Conservation (phyloP, 2,113 vertebrate species). For the Dicaeum eximium region DNA sequence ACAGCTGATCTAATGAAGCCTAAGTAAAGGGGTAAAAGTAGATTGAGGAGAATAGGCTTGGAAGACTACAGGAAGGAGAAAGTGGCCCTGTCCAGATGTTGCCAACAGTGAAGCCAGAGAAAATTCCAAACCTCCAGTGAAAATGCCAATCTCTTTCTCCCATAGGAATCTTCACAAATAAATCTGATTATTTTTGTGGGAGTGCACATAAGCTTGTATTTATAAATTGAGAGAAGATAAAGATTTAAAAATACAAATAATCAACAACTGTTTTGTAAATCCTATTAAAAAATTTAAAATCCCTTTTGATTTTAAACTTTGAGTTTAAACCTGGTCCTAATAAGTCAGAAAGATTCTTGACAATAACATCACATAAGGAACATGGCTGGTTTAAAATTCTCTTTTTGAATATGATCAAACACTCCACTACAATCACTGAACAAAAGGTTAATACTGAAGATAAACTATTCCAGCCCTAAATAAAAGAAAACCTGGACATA, state of each 20-base stretch:
- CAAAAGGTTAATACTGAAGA: background rate
- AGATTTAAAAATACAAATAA: background rate
- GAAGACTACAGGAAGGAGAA: background rate
- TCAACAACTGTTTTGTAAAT: background rate
- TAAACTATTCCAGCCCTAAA: background rate
- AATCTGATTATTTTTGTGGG: background rate
- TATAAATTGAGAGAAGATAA: background rate
- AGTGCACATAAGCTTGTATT: background rate
- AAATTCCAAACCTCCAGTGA: background rate
- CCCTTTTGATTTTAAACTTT: background rate
- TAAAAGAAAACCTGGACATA: background rate
- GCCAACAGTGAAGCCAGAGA: background rate
- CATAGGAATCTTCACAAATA: background rate
- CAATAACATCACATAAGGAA: background rate
- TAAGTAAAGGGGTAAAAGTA: background rate
- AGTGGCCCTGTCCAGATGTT: background rate
- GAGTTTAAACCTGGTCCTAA: background rate
- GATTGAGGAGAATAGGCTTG: background rate
- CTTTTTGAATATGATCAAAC: background rate
- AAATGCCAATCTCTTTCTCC: background rate
- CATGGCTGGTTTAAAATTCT: background rate
- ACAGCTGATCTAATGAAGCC: background rate
- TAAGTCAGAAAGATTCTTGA: background rate
- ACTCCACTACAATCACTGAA: background rate
- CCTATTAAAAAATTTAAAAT: rapidly evolving